A percentile compares a stretch with the other conserved stretches of the same genome.
Conservation (phyloP, 2,797 vertebrate species). For the Ceryle rudis region DNA sequence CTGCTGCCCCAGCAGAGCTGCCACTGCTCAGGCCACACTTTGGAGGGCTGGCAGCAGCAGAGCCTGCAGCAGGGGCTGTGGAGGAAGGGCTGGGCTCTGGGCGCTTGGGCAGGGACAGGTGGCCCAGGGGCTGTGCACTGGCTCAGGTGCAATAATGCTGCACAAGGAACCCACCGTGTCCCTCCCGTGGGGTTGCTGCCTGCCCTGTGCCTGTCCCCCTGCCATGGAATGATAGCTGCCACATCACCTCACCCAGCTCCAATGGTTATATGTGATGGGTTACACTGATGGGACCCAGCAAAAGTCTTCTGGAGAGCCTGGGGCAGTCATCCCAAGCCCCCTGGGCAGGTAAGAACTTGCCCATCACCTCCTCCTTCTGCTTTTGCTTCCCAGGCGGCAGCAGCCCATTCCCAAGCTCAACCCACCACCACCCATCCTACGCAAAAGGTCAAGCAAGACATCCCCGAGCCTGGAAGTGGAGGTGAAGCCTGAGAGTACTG, state of each 20-base stretch:
- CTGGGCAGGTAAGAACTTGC: no score
- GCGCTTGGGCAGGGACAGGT: neutral
- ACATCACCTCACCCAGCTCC: neutral
- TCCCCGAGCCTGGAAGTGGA: conserved; percentile 78
- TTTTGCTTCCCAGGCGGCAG: conserved; percentile 69
- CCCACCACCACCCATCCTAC: conserved; percentile 81
- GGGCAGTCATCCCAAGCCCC: neutral
- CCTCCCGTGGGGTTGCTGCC: accelerated
- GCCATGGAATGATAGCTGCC: accelerated
- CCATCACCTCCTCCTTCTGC: neutral
- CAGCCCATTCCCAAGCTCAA: conserved; percentile 86
- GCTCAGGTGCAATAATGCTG: accelerated
- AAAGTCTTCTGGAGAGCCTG: neutral
- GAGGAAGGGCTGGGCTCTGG: neutral
- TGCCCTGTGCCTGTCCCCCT: no score
- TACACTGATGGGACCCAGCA: neutral
- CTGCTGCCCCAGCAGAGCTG: neutral
- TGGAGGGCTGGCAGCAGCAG: accelerated
- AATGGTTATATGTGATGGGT: accelerated
- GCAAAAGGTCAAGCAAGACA: conserved; percentile 85
- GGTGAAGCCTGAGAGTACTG: neutral
- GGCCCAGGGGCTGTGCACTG: neutral
- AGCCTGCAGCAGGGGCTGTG: neutral
- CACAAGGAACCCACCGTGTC: accelerated
- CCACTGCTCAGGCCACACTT: accelerated